Conservation (phyloP, 2,113 vertebrate genomes). For the Raja brachyura region DNA sequence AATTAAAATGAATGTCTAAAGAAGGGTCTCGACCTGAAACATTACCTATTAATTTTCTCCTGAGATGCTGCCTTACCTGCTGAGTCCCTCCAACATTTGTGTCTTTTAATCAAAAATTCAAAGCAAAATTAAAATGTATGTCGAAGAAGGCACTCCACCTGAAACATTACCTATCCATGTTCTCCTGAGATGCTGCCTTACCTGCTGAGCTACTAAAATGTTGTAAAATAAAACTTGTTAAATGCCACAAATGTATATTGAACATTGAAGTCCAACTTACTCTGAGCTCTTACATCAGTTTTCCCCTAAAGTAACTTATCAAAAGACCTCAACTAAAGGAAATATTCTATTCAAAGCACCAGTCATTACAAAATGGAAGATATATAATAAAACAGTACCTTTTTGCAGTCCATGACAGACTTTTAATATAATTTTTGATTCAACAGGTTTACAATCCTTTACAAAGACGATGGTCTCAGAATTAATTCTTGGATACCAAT, state of each 20-base stretch:
- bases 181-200: no score
- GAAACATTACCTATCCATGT: no score
- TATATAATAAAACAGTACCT: neutral
- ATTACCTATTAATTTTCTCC: no score
- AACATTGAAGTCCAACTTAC: constrained; percentile 4
- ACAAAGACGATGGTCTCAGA: neutral
- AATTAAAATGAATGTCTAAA: neutral
- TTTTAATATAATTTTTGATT: neutral
- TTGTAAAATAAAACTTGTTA: neutral
- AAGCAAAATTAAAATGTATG: neutral
- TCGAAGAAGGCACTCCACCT: no score
- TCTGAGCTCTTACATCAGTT: neutral
- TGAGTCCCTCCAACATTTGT: no score
- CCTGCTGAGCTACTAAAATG: no score
- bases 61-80: no score
- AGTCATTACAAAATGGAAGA: neutral
- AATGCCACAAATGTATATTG: neutral
- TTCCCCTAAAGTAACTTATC: neutral
- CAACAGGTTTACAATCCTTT: neutral
- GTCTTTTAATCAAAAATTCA: neutral
- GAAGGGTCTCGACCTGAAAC: no score
- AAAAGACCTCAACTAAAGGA: neutral
- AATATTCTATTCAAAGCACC: neutral
- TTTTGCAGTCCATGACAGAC: no score
- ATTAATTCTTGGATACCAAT: neutral